Evolutionary conservation across 1,140 invertebrate species (phyloP), one percentile per base, ranked within the genome.

Genomic region (Caenorhabditis inopinata): DNA sequence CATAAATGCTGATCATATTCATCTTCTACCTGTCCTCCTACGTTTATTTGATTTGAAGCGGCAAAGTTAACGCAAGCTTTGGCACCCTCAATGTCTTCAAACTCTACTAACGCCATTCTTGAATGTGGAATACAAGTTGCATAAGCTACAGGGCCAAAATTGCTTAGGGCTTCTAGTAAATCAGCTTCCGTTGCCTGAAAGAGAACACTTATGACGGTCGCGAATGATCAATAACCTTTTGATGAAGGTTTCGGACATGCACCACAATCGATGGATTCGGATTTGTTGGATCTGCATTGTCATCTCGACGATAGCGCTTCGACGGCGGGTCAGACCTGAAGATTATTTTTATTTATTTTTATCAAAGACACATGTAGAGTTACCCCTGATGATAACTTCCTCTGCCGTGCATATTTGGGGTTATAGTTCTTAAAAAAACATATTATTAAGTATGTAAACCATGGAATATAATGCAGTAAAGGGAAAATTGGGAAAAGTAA

Each of bases 31-130:
- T 45, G 32, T 18, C 88, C 89, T 76, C 84, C 86, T 45, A 90
- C 89, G 84, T 86, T 87, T 21, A 91, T 89, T 18, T 86, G 85
- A 80, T 88, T 89, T 7, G 84, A 83, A 85, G 90, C 81, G 21
- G 85, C 84, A 81, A 87, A 89, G 14, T 85, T 85, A 6, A 90
- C 89, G 85, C 88, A 89, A 42, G 85, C 85, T 48, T 83, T 84
- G 23, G 89, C 88, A 7, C 85, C 85, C 62, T 85, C 85, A 14
- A 89, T 79, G 74, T 88, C 85, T 85, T 83, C 83, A 82, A 89
- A 89, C 78, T 89, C 85, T 18, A 90, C 87, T 18, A 91, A 83
- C 42, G 90, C 90, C 84, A 90, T 90, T 47, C 87, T 86, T 42
- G 89, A 87, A 87, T 90, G 88, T 7, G 49, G 76, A 29, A 74